These are phyloP conservation scores for Picus viridis DNA, from an alignment of 2,797 vertebrate species.

Conservation along the genomic window DNA sequence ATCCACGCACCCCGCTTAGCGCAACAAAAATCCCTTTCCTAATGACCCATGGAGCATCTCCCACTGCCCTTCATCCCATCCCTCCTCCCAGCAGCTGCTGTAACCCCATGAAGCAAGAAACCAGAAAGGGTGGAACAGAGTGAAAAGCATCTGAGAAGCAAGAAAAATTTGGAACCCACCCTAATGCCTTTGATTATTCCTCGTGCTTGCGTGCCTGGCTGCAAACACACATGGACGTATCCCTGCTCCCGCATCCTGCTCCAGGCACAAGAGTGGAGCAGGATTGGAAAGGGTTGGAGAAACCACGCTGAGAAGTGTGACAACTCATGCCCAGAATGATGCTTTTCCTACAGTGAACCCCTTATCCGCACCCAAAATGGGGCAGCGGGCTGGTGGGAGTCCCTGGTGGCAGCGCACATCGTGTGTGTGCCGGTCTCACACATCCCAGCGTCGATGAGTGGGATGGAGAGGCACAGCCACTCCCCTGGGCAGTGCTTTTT, in stretches of 20 bases:
- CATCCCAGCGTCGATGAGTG: rapidly evolving
- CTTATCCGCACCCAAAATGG: background rate
- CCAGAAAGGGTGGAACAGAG: background rate
- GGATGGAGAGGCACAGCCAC: background rate
- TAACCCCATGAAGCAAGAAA: rapidly evolving
- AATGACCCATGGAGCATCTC: rapidly evolving
- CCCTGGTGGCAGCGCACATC: rapidly evolving
- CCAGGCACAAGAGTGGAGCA: rapidly evolving
- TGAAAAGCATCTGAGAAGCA: background rate
- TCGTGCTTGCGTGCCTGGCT: rapidly evolving
- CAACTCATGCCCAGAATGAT: rapidly evolving
- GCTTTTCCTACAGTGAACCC: rapidly evolving
- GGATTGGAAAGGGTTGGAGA: background rate
- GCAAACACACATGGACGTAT: rapidly evolving
- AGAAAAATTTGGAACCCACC: background rate
- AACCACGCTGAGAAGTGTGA: rapidly evolving
- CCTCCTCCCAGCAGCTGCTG: background rate
- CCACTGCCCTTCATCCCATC: background rate
- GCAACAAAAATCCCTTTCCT: background rate
- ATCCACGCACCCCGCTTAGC: rapidly evolving
- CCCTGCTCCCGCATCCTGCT: rapidly evolving
- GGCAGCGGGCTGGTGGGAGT: rapidly evolving
- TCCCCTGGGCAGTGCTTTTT: background rate
- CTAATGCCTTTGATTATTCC: background rate
- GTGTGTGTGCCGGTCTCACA: rapidly evolving